A percentile compares a stretch with the other conserved stretches of the same genome.
Evolutionary conservation across 2,113 vertebrate genomes (phyloP).

Genomic region (Chaenocephalus aceratus): DNA sequence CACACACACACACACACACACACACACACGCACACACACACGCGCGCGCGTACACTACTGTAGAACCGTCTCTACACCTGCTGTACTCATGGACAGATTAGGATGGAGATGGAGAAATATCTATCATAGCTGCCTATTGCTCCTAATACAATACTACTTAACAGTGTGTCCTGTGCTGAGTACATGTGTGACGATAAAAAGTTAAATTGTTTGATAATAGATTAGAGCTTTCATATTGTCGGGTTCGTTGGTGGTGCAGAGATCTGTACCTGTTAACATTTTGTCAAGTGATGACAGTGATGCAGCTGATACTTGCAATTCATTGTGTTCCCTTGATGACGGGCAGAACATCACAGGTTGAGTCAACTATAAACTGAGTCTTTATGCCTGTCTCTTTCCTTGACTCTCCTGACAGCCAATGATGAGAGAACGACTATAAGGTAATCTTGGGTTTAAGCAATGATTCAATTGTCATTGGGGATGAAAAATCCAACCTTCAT

Average conservation of each 20-base stretch:
- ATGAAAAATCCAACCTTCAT: background rate
- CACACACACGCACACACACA: no score
- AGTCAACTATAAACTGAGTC: background rate
- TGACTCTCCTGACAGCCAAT: background rate
- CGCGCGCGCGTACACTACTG: no score
- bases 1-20: background rate
- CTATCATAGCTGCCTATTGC: no score
- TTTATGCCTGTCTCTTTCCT: background rate
- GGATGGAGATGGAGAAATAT: no score
- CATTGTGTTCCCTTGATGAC: background rate
- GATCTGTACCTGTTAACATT: no score
- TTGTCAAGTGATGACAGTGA: background rate
- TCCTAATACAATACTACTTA: background rate
- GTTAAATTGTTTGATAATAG: no score
- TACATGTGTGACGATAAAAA: no score
- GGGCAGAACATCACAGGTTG: background rate
- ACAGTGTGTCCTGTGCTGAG: no score
- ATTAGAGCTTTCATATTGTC: constrained; percentile 5
- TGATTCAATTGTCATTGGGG: background rate
- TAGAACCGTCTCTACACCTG: constrained; percentile 66
- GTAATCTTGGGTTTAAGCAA: background rate
- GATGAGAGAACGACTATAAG: background rate
- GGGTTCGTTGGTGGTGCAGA: no score
- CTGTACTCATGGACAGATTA: constrained; percentile 8
- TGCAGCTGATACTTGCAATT: background rate